Conservation (phyloP, 1,140 invertebrate species). For the Diorhabda carinulata region DNA sequence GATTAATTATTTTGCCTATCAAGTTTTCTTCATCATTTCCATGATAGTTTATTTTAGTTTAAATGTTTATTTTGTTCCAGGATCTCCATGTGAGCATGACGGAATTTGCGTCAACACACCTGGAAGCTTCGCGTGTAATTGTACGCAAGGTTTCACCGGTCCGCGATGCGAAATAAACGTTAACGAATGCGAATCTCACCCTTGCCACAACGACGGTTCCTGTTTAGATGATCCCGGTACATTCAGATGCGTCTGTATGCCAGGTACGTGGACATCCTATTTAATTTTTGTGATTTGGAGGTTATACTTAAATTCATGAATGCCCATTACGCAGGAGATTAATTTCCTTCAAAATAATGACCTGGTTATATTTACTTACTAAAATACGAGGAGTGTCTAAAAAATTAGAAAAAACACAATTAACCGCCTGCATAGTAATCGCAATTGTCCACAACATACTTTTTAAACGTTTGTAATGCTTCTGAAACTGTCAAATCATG, state of each 20-base stretch:
- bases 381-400: too few species aligned
- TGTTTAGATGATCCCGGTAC: constrained; percentile 93
- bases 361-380: too few species aligned
- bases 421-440: too few species aligned
- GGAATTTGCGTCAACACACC: constrained; percentile 93
- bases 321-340: too few species aligned
- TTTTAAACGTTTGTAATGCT: too few species aligned
- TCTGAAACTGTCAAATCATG: too few species aligned
- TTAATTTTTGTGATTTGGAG: not conserved
- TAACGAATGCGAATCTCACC: constrained; percentile 92
- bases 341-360: too few species aligned
- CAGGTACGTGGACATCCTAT: constrained; percentile 66
- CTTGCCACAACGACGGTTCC: constrained; percentile 90
- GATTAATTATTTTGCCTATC: not conserved
- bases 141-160: constrained; percentile 86
- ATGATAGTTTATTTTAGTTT: too few species aligned
- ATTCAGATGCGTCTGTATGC: constrained; percentile 94
- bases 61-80: constrained; percentile 49
- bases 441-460: too few species aligned
- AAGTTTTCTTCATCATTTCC: not conserved
- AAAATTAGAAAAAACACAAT: too few species aligned
- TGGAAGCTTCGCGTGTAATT: constrained; percentile 89
- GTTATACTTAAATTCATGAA: too few species aligned
- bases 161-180: constrained; percentile 88
- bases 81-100: constrained; percentile 87